Evolutionary conservation across 2,888 invertebrate genomes (phyloP), one percentile per base, ranked within the genome.

Genomic region (Diplolepis rosae): DNA sequence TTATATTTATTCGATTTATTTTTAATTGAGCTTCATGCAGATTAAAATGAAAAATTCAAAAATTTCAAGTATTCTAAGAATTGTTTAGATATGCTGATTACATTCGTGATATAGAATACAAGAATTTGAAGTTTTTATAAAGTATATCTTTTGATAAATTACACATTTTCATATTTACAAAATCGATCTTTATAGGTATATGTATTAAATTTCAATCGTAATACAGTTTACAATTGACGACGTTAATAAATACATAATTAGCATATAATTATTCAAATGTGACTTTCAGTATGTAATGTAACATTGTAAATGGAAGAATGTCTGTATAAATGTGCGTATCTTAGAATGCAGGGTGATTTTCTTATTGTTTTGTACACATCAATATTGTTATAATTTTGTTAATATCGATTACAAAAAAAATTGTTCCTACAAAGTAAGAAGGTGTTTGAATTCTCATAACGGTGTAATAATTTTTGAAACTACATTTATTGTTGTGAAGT

Each of bases 271-370:
- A n/a, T n/a, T 24, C n/a, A 39, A 39, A 39, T 35, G n/a, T 39
- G 61, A 61, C 39, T 61, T 39, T 61, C 27, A 39, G 24, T 4
- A 18, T 61, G 61, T 61, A 39, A 61, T 61, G 39, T 61, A 61
- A 24, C 35, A 24, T 61, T 61, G 11, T n/a, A 24, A 61, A 61
- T 6, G 13, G n/a, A 24, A 61, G 22, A 27, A 54, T 32, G 39
- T n/a, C 39, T 61, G n/a, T 61, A n/a, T 61, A 39, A 24, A 61
- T 39, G 61, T 61, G 9, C 11, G n/a, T 39, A 22, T 39, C 22
- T 39, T 39, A 13, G n/a, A n/a, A n/a, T 39, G 24, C 13, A 61
- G 39, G 4, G n/a, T 52, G 28, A 30, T 61, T 35, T n/a, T 15
- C 24, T 39, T 32, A 35, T 54, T 56, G 15, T 22, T 61, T 24